Conservation (phyloP, 2,113 vertebrate genomes). For the Plestiodon gilberti region DNA sequence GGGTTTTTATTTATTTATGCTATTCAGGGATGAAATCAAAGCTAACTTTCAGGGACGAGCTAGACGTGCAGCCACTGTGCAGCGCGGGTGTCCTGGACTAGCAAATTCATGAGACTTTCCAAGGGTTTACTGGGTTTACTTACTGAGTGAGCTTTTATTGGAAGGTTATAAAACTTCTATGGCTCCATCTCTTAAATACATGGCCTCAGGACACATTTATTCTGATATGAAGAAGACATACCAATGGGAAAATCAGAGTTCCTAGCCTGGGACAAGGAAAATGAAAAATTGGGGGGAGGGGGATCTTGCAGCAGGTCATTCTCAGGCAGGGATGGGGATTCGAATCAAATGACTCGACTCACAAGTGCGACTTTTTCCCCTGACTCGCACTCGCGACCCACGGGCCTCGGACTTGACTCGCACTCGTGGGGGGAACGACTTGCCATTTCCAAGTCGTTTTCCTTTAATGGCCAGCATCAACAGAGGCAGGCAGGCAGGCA, state of each 20-base stretch:
- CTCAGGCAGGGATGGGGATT: too few relatives aligned
- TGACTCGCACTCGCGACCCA: too few relatives aligned
- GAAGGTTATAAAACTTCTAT: background rate
- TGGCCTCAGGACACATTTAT: background rate
- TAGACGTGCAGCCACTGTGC: constrained; percentile 1
- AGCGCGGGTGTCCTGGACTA: background rate
- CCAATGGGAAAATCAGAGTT: background rate
- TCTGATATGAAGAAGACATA: accelerated
- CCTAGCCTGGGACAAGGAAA: background rate
- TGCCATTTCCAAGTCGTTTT: too few relatives aligned
- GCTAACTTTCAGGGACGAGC: background rate
- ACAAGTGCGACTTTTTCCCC: too few relatives aligned
- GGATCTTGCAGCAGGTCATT: too few relatives aligned
- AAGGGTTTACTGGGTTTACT: constrained; percentile 13
- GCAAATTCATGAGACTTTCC: background rate
- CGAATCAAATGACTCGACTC: too few relatives aligned
- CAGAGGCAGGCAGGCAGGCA: too few relatives aligned
- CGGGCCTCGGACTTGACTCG: too few relatives aligned
- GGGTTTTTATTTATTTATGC: constrained; percentile 14
- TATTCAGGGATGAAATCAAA: constrained; percentile 22
- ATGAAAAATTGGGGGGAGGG: background rate
- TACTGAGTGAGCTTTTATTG: background rate
- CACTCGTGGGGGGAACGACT: too few relatives aligned
- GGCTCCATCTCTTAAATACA: background rate
- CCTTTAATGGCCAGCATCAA: too few relatives aligned